phyloP scores from a whole-genome alignment of 2,797 vertebrate species.

The Protonibea diacanthus region DNA sequence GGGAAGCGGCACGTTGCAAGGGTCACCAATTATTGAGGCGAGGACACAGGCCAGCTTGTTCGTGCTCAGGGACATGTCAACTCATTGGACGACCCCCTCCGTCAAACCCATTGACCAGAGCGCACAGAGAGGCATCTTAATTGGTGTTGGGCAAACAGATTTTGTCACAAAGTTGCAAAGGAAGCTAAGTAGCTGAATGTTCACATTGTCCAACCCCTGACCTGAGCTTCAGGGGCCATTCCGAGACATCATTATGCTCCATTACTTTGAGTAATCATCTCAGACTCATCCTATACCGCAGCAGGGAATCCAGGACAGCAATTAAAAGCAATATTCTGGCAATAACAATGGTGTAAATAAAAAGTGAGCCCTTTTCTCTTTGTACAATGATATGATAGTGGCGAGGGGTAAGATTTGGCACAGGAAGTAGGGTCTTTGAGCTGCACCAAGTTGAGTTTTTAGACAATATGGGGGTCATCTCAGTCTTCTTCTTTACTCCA shows the following conservation, averaged over 20 bases:
- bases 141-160: slow-evolving; percentile 93
- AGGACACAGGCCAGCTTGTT: slow-evolving; percentile 89
- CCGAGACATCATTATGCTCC: slow-evolving; percentile 88
- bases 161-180: slow-evolving; percentile 91
- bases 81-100: slow-evolving; percentile 86
- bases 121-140: slow-evolving; percentile 87
- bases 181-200: slow-evolving; percentile 92
- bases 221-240: slow-evolving; percentile 79
- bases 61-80: slow-evolving; percentile 88
- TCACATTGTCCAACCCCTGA: slow-evolving; percentile 91
- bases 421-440: slow-evolving; percentile 63
- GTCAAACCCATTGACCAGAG: slow-evolving; percentile 88
- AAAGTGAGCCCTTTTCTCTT: slow-evolving; percentile 84
- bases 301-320: slow-evolving; percentile 86
- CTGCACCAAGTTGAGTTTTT: slow-evolving; percentile 51
- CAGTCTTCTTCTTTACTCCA: slow-evolving; percentile 44
- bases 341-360: slow-evolving; percentile 84
- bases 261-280: slow-evolving; percentile 89
- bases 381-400: slow-evolving; percentile 88
- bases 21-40: slow-evolving; percentile 88
- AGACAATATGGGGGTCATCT: slow-evolving; percentile 34
- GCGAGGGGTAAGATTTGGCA: slow-evolving; percentile 82
- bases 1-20: slow-evolving; percentile 90
- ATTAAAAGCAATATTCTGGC: slow-evolving; percentile 89
- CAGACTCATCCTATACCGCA: slow-evolving; percentile 82